phyloP scores from a whole-genome alignment of 1,140 invertebrate genomes.

The Pemphigus obesinymphae region DNA sequence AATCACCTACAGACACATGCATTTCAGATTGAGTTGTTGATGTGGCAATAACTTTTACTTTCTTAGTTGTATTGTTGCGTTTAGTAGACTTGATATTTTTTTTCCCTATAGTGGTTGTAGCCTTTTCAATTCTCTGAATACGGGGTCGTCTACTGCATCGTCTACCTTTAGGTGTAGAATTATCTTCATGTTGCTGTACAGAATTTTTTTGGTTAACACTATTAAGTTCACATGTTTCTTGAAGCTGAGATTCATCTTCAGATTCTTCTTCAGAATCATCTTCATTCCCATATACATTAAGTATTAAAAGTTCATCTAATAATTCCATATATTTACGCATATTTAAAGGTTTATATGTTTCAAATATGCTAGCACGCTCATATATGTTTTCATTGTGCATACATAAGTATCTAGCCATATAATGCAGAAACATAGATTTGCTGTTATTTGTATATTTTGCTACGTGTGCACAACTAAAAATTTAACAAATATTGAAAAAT shows the following conservation, averaged over 20 bases:
- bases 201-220: not conserved
- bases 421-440: conserved; percentile 37
- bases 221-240: not conserved
- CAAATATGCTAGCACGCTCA: conserved; percentile 25
- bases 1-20: not conserved
- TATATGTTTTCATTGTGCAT: conserved; percentile 25
- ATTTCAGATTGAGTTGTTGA: not conserved
- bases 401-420: conserved; percentile 32
- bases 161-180: conserved; percentile 20
- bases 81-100: not conserved
- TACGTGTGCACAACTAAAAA: conserved; percentile 22
- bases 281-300: conserved; percentile 22
- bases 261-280: conserved; percentile 21
- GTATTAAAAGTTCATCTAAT: conserved; percentile 27
- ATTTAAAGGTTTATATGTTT: not conserved
- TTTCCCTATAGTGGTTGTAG: not conserved
- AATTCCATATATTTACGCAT: conserved; percentile 20
- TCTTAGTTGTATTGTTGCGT: not conserved
- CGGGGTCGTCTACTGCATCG: conserved; percentile 9
- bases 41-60: not conserved
- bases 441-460: conserved; percentile 29
- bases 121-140: not conserved
- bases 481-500: not conserved
- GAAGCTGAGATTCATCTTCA: not conserved
- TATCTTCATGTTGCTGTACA: not conserved